Evolutionary conservation across 2,113 vertebrate genomes (phyloP).

Genomic region (Semicossyphus pulcher): DNA sequence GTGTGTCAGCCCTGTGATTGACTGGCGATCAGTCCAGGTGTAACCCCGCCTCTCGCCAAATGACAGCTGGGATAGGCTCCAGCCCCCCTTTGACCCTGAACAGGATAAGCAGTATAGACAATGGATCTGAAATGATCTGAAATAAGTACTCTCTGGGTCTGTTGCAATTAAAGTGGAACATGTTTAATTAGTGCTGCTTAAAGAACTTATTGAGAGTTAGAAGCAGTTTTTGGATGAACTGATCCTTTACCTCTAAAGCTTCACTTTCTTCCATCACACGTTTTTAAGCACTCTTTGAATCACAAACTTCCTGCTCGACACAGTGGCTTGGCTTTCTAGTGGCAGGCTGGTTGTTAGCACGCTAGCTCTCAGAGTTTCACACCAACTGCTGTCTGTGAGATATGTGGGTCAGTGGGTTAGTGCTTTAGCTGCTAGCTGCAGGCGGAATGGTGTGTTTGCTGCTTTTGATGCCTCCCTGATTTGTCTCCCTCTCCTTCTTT

Average conservation of each 20-base stretch:
- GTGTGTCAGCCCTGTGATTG: too few relatives aligned
- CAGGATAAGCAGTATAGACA: too few relatives aligned
- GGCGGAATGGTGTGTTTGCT: constrained; percentile 17
- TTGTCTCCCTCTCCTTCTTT: constrained; percentile 10
- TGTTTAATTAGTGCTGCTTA: too few relatives aligned
- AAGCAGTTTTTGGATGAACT: neutral
- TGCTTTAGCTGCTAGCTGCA: constrained; percentile 43
- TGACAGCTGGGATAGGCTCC: too few relatives aligned
- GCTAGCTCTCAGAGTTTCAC: constrained; percentile 15
- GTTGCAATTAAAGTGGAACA: too few relatives aligned
- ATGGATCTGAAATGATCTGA: too few relatives aligned
- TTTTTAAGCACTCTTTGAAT: constrained; percentile 34
- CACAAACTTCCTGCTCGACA: constrained; percentile 23
- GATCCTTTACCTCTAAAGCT: neutral
- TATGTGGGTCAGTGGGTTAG: constrained; percentile 77
- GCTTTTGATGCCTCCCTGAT: constrained; percentile 42
- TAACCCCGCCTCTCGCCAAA: too few relatives aligned
- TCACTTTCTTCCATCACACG: constrained; percentile 16
- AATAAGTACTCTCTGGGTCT: too few relatives aligned
- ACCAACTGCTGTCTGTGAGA: constrained; percentile 37
- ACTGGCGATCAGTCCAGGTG: too few relatives aligned
- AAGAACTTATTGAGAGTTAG: neutral
- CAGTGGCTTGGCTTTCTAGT: constrained; percentile 33
- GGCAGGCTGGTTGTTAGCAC: constrained; percentile 1
- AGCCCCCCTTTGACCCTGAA: too few relatives aligned